Evolutionary conservation across 2,888 invertebrate genomes (phyloP).

Genomic region (Lamellibrachia satsuma): DNA sequence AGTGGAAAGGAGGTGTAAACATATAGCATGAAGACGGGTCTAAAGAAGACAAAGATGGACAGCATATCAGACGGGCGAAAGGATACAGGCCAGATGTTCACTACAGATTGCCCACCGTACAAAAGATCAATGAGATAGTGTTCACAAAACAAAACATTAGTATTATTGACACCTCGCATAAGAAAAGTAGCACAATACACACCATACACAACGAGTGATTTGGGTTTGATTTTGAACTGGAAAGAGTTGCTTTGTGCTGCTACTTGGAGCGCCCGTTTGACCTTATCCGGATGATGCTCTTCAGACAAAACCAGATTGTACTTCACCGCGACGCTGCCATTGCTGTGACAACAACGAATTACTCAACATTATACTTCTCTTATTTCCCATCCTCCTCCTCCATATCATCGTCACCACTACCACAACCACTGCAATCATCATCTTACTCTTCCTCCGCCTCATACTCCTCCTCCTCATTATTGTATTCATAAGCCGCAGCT

Average conservation of each 20-base stretch:
- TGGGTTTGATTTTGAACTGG: background rate
- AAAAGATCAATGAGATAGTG: background rate
- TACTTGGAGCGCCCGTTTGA: background rate
- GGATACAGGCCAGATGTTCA: too few species aligned
- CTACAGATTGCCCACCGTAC: too few species aligned
- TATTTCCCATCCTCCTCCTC: background rate
- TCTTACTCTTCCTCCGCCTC: background rate
- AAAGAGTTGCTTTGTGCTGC: background rate
- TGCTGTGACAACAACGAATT: background rate
- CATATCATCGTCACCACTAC: background rate
- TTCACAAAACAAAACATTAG: background rate
- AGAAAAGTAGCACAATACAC: background rate
- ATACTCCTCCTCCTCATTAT: background rate
- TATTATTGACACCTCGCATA: background rate
- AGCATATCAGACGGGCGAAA: too few species aligned
- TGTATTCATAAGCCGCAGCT: too few species aligned
- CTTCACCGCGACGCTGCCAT: background rate
- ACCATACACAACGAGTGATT: background rate
- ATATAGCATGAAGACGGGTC: too few species aligned
- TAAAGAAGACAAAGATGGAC: too few species aligned
- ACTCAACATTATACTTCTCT: background rate
- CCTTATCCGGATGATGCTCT: background rate
- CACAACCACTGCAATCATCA: background rate
- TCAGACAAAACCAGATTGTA: background rate
- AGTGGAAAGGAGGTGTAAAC: too few species aligned